Base-by-base conservation (phyloP, 2,888 invertebrate genomes). In the Quadriops clusia region DNA sequence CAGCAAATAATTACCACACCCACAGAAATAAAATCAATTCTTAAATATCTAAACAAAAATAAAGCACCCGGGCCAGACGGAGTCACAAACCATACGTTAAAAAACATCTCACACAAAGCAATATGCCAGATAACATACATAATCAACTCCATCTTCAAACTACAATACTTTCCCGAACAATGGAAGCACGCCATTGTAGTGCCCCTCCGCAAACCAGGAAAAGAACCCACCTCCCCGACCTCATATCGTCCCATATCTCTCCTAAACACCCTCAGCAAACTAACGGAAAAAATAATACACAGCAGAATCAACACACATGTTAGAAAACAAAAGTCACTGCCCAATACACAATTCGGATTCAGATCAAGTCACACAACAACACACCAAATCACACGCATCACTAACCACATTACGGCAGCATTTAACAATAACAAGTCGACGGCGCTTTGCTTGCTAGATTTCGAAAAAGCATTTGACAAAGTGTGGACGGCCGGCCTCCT, bases 401-500 rank as follows among this genome's bases (percentile, higher is more conserved):
- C 37, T 6, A 37, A 47, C 30, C n/a, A 40, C n/a, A 39, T 47
- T 6, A 31, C 38, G 4, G 23, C 38, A 5, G 46, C 42, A 14
- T 44, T 50, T n/a, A 40, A 45, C 13, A 32, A 35, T 4, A 38
- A 41, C 13, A 28, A 44, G 28, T 34, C 31, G 4, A 49, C 47
- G 3, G 46, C 40, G 7, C 40, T 48, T 14, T 33, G 49, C 2
- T 34, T 51, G 4, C 34, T 56, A 0, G 52, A 56, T 23, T 36
- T 53, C 4, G 40, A 44, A 22, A 46, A 46, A 31, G 52, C 50
- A 1, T 53, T 56, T 30, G 46, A 54, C 34, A 39, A 43, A 11
- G 48, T 56, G 4, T 53, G 51, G 49, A 50, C 53, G 22, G 32
- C 42, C 3, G 50, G 45, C 2, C 40, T 52, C 2, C 14, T 46